Evolutionary conservation across 2,113 vertebrate genomes (phyloP).

Genomic region (Apodemus speciosus): DNA sequence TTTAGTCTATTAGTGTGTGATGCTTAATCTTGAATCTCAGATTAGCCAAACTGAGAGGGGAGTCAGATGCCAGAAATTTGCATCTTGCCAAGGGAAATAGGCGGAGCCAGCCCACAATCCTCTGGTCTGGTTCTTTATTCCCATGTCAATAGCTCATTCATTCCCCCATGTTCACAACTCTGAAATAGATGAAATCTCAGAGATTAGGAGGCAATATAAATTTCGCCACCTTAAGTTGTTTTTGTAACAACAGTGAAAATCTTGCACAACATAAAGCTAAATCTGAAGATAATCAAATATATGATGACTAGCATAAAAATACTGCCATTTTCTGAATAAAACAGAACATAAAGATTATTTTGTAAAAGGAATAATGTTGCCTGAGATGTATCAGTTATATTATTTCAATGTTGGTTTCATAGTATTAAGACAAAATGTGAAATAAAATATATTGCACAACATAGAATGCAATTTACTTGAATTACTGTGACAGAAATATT

Average conservation of each 20-base stretch:
- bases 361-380: not conserved
- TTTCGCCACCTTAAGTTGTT: not conserved
- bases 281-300: not conserved
- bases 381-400: not conserved
- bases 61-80: not conserved
- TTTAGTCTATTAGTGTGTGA: not conserved
- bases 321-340: not conserved
- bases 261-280: not conserved
- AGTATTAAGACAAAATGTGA: not conserved
- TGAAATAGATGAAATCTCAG: not conserved
- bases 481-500: not conserved
- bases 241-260: not conserved
- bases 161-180: no score
- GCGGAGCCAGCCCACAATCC: not conserved
- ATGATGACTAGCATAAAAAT: not conserved
- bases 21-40: not conserved
- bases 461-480: not conserved
- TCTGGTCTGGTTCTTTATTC: no score
- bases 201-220: not conserved
- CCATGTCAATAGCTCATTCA: not conserved
- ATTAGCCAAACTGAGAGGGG: not conserved
- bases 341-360: not conserved
- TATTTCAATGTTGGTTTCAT: not conserved
- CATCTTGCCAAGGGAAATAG: not conserved
- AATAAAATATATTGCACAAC: not conserved